Conservation (phyloP, 2,797 vertebrate genomes). For the Mastacembelus armatus region DNA sequence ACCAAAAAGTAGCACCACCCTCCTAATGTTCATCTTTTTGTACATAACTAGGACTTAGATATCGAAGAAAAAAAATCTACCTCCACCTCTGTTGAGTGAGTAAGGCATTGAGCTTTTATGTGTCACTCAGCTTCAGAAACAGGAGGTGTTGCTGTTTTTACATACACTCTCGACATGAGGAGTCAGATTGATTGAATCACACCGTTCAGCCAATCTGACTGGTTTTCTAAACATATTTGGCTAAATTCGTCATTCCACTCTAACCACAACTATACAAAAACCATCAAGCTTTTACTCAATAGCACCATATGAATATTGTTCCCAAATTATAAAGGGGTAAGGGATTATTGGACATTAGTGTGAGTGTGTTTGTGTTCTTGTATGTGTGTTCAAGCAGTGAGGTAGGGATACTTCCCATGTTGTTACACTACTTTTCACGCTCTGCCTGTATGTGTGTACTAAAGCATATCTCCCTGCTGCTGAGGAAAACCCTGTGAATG, state of each 20-base stretch:
- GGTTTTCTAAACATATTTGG: constrained; percentile 58
- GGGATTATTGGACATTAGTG: constrained; percentile 58
- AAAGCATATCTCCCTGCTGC: constrained; percentile 61
- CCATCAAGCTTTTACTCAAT: constrained; percentile 57
- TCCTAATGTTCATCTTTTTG: constrained; percentile 8
- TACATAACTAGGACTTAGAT: constrained; percentile 14
- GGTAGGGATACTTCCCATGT: constrained; percentile 67
- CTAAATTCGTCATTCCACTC: constrained; percentile 49
- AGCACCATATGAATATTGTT: constrained; percentile 84
- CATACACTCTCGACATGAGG: constrained; percentile 33
- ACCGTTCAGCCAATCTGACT: constrained; percentile 18
- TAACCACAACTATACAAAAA: constrained; percentile 63
- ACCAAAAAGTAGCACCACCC: constrained; percentile 56
- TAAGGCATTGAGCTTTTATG: constrained; percentile 63
- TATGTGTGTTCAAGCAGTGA: constrained; percentile 56
- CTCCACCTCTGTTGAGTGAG: constrained; percentile 34
- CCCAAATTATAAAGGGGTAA: constrained; percentile 79
- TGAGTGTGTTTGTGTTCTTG: constrained; percentile 40
- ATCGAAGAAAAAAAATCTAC: constrained; percentile 4
- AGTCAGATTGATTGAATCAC: constrained; percentile 17
- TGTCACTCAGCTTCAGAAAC: constrained; percentile 26
- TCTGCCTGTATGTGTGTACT: constrained; percentile 38
- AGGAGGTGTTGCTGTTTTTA: constrained; percentile 58
- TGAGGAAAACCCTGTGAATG: constrained; percentile 40
- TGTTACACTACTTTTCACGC: constrained; percentile 45